A percentile compares a stretch with the other conserved stretches of the same genome.
phyloP scores from a whole-genome alignment of 2,797 vertebrate species.

The Myotis myotis region DNA sequence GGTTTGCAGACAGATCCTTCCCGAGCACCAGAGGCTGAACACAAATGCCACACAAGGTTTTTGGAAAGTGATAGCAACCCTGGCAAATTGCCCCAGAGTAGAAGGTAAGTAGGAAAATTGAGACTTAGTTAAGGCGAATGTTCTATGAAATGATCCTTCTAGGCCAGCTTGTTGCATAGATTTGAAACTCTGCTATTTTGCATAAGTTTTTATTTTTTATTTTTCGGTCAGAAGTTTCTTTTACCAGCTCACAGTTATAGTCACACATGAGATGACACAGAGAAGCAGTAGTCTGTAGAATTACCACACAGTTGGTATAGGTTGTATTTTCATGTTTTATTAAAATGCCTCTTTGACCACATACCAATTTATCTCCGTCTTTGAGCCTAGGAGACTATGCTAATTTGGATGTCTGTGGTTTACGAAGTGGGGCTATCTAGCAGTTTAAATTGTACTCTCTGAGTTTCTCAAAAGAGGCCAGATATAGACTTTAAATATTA shows the following conservation, averaged over 20 bases:
- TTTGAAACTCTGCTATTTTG: neutral
- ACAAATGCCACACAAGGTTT: neutral
- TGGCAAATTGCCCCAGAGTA: neutral
- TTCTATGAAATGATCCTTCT: neutral
- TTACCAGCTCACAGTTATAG: neutral
- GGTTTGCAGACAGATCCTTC: neutral
- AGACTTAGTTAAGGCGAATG: neutral
- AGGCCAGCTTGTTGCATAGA: neutral
- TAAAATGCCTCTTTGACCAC: conserved; percentile 61
- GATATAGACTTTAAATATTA: conserved; percentile 40
- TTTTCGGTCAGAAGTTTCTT: neutral
- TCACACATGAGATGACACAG: neutral
- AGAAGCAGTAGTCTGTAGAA: conserved; percentile 7
- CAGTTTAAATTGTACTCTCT: conserved; percentile 43
- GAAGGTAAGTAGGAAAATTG: neutral
- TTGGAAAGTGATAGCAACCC: neutral
- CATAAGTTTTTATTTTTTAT: neutral
- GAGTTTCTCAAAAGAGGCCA: conserved; percentile 46
- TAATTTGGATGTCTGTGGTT: conserved; percentile 62
- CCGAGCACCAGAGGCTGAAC: neutral
- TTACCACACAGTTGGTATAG: conserved; percentile 3
- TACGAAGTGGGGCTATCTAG: conserved; percentile 31
- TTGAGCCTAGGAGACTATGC: neutral
- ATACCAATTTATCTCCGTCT: conserved; percentile 2
- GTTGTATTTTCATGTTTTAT: conserved; percentile 46